Evolutionary conservation across 2,113 vertebrate genomes (phyloP).

Genomic region (Gadus chalcogrammus): DNA sequence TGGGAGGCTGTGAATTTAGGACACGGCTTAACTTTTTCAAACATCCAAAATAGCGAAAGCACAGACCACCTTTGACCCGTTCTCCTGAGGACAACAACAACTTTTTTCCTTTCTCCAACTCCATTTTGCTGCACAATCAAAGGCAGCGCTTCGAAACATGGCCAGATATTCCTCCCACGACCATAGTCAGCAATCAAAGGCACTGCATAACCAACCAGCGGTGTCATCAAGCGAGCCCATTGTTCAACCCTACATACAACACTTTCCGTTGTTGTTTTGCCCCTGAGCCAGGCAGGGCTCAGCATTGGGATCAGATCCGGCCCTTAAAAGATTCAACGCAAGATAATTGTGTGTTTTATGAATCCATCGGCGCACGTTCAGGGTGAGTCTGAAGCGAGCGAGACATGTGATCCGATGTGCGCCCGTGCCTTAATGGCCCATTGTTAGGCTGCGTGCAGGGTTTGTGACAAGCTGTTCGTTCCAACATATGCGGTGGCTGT

Average conservation of each 20-base stretch:
- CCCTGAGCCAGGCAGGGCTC: constrained; percentile 13
- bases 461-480: constrained; percentile 60
- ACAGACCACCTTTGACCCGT: neutral
- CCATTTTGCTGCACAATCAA: neutral
- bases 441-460: constrained; percentile 48
- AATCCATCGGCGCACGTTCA: constrained; percentile 48
- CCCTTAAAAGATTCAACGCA: constrained; percentile 31
- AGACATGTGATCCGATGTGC: constrained; percentile 58
- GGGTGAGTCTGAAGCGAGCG: constrained; percentile 44
- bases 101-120: neutral
- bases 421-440: constrained; percentile 34
- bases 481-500: constrained; percentile 55
- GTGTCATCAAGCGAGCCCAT: constrained; percentile 50
- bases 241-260: constrained; percentile 50
- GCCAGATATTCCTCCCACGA: constrained; percentile 40
- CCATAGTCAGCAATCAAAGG: constrained; percentile 25
- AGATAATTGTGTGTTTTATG: constrained; percentile 51
- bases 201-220: constrained; percentile 46
- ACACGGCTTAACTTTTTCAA: no score
- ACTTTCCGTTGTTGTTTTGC: constrained; percentile 12
- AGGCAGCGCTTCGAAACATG: constrained; percentile 26
- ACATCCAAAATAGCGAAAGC: neutral
- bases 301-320: constrained; percentile 38
- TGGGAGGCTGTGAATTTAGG: neutral
- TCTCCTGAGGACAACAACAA: constrained; percentile 1